Evolutionary conservation across 2,888 invertebrate species (phyloP), one percentile per base, ranked within the genome.

Genomic region (Bedellia somnulentella): DNA sequence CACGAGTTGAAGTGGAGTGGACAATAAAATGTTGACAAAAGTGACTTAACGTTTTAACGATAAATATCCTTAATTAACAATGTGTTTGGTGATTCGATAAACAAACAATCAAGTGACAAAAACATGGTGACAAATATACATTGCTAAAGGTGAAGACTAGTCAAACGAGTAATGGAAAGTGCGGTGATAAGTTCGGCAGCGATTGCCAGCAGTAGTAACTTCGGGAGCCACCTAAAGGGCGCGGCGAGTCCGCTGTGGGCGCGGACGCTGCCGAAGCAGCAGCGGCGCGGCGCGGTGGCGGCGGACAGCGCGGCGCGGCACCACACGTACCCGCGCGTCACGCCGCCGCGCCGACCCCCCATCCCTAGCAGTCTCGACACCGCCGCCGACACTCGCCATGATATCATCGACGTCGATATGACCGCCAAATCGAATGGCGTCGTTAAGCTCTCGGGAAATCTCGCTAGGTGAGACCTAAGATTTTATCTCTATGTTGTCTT

Each of bases 161-260:
- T 30, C 14, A 25, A 24, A 35, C 22, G 34, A 29, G 32, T 36
- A 42, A 79, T 79, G 79, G 79, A 79, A 51, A 70, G 78, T 52
- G 78, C 77, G 43, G 60, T 73, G 38, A 47, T 79, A 45, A 70
- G 76, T 55, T 64, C 75, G 46, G 61, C 71, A 33, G n/a, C n/a
- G n/a, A n/a, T n/a, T n/a, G n/a, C n/a, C n/a, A 68, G 60, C 43
- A 70, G 61, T 41, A 71, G 55, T 45, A 62, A 68, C 56, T 68
- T 75, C 43, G 51, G 67, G 35, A 57, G 59, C 27, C 73, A 70
- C 44, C 43, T 73, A 43, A 73, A 75, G 50, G 73, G 70, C 62
- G 73, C 71, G 32, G 71, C 73, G 2, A 70, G 62, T 44, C 68
- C 70, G 15, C 43, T 75, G 34, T 75, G 73, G 44, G 67, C 64